Base-by-base conservation (phyloP, 1,140 invertebrate species). In the Ceratina australensis region DNA sequence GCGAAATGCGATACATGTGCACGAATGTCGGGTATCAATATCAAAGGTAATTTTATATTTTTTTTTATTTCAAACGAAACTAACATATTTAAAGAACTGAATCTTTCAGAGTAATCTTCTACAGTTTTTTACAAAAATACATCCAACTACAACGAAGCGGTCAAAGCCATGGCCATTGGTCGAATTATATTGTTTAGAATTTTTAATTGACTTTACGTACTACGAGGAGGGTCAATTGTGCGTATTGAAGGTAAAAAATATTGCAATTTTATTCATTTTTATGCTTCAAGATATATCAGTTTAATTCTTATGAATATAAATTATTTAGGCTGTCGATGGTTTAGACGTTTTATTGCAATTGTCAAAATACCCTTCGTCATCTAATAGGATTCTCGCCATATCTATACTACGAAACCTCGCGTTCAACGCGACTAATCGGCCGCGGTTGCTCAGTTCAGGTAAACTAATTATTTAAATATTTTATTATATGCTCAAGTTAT, bases 21-120 rank as follows among this genome's bases (percentile, higher is more conserved):
- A 92, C 10, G 94, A 94, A 75, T 94, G 93, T 80, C 87, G 94
- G 72, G 87, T 92, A 52, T 88, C 92, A 7, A 89, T 94, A 68
- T 87, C 91, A 3, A 94, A 94, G 88, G 93, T 94, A 90, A 85
- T 61, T 49, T 63, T 13, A 18, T 18, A 3, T 33, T 74, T 8
- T 75, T 24, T 24, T 0, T 71, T 0, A 33, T 0, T 20, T 33
- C 10, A 16, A 54, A 33, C 50, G 0, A 13, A 54, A 26, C 33
- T 42, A 42, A 16, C 24, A 42, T 47, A n/a, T 24, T 16, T 20
- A 54, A 47, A 52, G 42, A 71, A 24, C 26, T 0, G n/a, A 8
- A 64, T 60, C 64, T 87, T 69, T 4, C 67, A 91, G 90, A 90
- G 90, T 54, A 90, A 90, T 88, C 85, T 92, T 10, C 72, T 92